A percentile compares a stretch with the other conserved stretches of the same genome.
These are phyloP conservation scores for Glyphotaelius pellucidus DNA, from an alignment of 2,888 invertebrate genomes.

Conservation along the genomic window DNA sequence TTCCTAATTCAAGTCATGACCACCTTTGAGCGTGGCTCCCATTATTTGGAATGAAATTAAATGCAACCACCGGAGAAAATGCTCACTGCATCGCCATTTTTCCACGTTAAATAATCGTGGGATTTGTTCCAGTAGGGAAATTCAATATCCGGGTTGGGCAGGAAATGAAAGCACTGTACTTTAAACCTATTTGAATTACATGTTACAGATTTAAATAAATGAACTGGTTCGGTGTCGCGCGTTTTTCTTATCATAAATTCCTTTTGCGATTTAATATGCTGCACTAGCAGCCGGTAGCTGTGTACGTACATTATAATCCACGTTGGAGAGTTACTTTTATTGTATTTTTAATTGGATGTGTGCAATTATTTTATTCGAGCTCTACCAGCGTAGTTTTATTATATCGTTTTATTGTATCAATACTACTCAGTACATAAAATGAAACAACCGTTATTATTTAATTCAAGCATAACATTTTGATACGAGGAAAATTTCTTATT, in stretches of 20 bases:
- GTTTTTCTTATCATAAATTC: not conserved
- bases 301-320: not conserved
- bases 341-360: not conserved
- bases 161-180: conserved; percentile 18
- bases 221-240: not conserved
- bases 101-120: conserved; percentile 44
- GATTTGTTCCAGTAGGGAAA: conserved; percentile 45
- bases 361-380: not conserved
- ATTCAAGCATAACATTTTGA: too few relatives aligned
- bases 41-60: conserved; percentile 50
- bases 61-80: conserved; percentile 51
- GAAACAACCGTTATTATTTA: too few relatives aligned
- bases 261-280: not conserved
- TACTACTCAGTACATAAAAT: not conserved
- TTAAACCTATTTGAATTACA: not conserved
- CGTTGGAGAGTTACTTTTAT: not conserved
- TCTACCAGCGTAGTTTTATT: not conserved
- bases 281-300: not conserved
- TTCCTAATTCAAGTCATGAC: conserved; percentile 45
- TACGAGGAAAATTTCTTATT: not conserved
- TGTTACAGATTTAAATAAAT: not conserved
- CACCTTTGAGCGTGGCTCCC: conserved; percentile 12
- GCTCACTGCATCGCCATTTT: conserved; percentile 39
- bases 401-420: too few relatives aligned
- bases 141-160: conserved; percentile 49